Base-by-base conservation (phyloP, 1,140 invertebrate genomes). In the Oscheius sp. region DNA sequence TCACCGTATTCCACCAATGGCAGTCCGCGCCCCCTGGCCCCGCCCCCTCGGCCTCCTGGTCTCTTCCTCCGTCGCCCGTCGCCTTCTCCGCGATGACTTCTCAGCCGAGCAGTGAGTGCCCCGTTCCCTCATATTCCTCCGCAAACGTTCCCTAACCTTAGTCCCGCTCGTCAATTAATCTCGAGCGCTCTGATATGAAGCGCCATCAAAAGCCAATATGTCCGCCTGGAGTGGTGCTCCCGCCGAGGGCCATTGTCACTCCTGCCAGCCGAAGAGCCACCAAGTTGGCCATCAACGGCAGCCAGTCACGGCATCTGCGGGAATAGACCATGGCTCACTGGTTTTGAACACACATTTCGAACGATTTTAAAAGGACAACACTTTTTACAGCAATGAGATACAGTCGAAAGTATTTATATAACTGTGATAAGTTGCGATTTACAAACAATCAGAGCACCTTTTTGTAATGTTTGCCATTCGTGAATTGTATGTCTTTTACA, bases 131-230 rank as follows among this genome's bases (percentile, higher is more conserved):
- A 7, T 23, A 58, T 23, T 7, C 52, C 52, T 42, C 38, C 38
- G 38, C n/a, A n/a, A n/a, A n/a, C 38, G 7, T 7, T 42, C 38
- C 7, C 49, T n/a, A n/a, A n/a, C n/a, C n/a, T n/a, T n/a, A n/a
- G n/a, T n/a, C n/a, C n/a, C n/a, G n/a, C n/a, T n/a, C n/a, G n/a
- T n/a, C n/a, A n/a, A n/a, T 26, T 15, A 4, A 23, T 15, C 15
- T n/a, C 49, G 49, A 55, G 15, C 15, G 49, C 49, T 55, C 28
- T 55, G 49, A 55, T 55, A 55, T 55, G 49, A 55, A 26, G 49
- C n/a, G n/a, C 23, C 49, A 55, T 55, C 49, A 55, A 55, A 55
- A 55, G 49, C 49, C 49, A 55, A 55, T 55, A 55, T 55, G 49
- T 55, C 28, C 15, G 49, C 15, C 55, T 66, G 36, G 23, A 66